phyloP scores from a whole-genome alignment of 2,113 vertebrate species.

The Apodemus sylvaticus region DNA sequence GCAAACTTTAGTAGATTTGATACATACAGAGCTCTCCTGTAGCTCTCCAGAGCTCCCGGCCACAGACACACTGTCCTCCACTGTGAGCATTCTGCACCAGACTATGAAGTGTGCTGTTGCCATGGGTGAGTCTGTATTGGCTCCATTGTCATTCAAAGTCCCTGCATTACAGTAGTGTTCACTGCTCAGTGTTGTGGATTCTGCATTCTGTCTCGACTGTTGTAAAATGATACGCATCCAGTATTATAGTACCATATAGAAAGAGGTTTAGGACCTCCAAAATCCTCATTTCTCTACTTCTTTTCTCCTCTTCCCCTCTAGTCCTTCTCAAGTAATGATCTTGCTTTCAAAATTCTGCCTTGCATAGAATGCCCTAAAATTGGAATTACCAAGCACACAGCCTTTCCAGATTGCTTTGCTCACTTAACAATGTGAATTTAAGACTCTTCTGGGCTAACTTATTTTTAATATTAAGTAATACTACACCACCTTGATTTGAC shows the following conservation, averaged over 20 bases:
- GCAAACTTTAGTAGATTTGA: background rate
- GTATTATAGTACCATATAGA: background rate
- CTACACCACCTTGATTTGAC: background rate
- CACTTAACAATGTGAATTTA: background rate
- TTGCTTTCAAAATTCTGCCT: background rate
- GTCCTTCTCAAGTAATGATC: background rate
- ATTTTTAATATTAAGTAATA: background rate
- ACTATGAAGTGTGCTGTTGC: background rate
- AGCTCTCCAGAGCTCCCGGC: background rate
- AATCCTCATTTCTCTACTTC: background rate
- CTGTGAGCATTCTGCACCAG: background rate
- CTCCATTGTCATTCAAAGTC: background rate
- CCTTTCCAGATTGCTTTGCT: background rate
- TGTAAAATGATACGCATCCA: background rate
- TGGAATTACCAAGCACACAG: background rate
- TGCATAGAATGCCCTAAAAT: background rate
- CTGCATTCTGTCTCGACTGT: background rate
- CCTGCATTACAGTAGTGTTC: background rate
- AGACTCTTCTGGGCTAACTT: background rate
- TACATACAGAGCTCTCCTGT: background rate
- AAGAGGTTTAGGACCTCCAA: background rate
- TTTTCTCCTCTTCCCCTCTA: background rate
- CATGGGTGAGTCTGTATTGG: background rate
- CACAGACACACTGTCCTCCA: background rate
- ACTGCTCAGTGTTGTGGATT: background rate